Evolutionary conservation across 2,888 invertebrate species (phyloP).

Genomic region (Tortrix viridana): DNA sequence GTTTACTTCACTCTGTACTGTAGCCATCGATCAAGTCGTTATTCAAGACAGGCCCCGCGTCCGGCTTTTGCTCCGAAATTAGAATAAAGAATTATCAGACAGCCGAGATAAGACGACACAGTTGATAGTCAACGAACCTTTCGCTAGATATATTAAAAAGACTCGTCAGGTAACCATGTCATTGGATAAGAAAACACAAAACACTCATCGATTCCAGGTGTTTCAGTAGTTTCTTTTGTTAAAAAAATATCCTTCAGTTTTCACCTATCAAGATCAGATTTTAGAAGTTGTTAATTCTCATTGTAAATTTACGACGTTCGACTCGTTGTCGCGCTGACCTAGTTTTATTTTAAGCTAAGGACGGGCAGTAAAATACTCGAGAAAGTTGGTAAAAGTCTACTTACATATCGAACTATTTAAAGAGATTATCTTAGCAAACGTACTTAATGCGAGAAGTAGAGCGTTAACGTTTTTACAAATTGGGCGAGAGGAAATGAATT

Average conservation of each 20-base stretch:
- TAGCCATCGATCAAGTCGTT: slow-evolving; percentile 17
- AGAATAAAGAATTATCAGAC: slow-evolving; percentile 16
- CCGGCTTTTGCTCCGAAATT: not conserved
- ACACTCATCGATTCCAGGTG: no score
- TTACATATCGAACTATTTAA: slow-evolving; percentile 3
- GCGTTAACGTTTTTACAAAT: not conserved
- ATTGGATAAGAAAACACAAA: not conserved
- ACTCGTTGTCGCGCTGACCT: no score
- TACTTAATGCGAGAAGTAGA: slow-evolving; percentile 1
- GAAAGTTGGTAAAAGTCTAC: slow-evolving; percentile 4
- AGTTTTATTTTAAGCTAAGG: slow-evolving; percentile 1
- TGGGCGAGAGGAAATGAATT: not conserved
- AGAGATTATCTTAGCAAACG: slow-evolving; percentile 15
- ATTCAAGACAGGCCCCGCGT: not conserved
- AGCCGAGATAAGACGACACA: slow-evolving; percentile 31
- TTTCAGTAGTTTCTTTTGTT: no score
- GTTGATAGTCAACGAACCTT: slow-evolving; percentile 30
- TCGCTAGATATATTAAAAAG: slow-evolving; percentile 3
- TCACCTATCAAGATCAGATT: no score
- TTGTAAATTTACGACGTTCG: no score
- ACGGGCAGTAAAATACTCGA: not conserved
- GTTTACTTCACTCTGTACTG: not conserved
- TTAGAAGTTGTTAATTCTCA: no score
- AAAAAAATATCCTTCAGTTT: no score
- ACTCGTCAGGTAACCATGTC: not conserved